Evolutionary conservation across 1,140 invertebrate genomes (phyloP).

Genomic region (Pogonomyrmex californicus): DNA sequence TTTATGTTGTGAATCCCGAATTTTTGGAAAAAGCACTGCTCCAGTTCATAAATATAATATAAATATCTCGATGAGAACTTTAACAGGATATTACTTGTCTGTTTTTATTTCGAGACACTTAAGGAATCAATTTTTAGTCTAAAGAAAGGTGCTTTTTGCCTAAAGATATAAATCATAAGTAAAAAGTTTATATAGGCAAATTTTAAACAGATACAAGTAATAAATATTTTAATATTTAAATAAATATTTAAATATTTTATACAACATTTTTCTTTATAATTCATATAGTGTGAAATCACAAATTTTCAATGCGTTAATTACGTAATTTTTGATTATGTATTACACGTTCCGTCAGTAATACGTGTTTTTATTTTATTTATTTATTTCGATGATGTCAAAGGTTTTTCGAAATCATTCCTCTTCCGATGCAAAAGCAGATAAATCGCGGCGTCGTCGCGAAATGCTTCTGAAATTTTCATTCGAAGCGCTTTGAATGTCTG

Average conservation of each 20-base stretch:
- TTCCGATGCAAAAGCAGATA: background rate
- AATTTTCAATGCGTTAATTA: background rate
- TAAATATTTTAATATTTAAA: background rate
- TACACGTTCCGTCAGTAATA: background rate
- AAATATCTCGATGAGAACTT: background rate
- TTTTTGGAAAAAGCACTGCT: background rate
- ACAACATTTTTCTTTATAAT: background rate
- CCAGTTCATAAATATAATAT: background rate
- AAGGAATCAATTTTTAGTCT: background rate
- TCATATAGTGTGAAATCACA: background rate
- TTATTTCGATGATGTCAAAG: background rate
- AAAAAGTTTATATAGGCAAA: background rate
- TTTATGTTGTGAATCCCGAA: constrained; percentile 15
- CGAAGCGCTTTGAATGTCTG: constrained; percentile 36
- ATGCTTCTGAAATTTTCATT: constrained; percentile 47
- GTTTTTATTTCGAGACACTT: background rate
- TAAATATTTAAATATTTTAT: background rate
- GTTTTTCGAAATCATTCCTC: background rate
- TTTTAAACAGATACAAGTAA: background rate
- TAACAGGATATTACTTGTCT: background rate
- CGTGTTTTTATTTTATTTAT: background rate
- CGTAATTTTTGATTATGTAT: background rate
- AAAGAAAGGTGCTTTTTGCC: background rate
- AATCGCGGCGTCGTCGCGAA: constrained; percentile 2
- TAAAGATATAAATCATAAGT: background rate